These are phyloP conservation scores for Neodiprion virginianus DNA, from an alignment of 1,140 invertebrate genomes.

Conservation along the genomic window DNA sequence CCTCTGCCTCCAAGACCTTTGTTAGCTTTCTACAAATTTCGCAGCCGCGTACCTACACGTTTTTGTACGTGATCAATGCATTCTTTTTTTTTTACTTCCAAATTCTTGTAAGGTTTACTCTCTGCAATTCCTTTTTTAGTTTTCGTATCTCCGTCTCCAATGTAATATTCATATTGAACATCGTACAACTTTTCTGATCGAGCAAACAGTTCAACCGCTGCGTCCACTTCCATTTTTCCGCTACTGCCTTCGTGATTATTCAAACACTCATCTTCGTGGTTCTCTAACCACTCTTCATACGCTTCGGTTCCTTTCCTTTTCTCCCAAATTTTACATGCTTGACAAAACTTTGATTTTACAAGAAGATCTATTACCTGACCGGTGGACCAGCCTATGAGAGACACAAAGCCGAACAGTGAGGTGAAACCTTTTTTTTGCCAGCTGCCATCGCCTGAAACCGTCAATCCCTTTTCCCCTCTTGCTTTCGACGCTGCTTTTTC, in stretches of 20 bases:
- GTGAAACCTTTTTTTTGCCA: constrained; percentile 30
- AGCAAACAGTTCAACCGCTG: constrained; percentile 28
- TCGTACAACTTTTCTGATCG: constrained; percentile 18
- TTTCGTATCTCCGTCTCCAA: constrained; percentile 34
- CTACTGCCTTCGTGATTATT: constrained; percentile 26
- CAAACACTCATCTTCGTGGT: constrained; percentile 20
- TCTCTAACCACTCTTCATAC: constrained; percentile 18
- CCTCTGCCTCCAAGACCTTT: constrained; percentile 20
- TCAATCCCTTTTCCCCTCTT: constrained; percentile 24
- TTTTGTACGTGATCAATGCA: not conserved
- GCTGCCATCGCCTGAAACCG: constrained; percentile 30
- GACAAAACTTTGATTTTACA: constrained; percentile 27
- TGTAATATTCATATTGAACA: constrained; percentile 28
- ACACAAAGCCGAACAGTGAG: constrained; percentile 27
- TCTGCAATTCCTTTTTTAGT: constrained; percentile 27
- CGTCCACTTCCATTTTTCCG: constrained; percentile 33
- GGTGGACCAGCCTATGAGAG: constrained; percentile 12
- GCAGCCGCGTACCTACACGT: not conserved
- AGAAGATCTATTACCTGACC: constrained; percentile 25
- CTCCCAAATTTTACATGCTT: constrained; percentile 13
- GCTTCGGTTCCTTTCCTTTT: constrained; percentile 15
- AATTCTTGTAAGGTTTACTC: constrained; percentile 22
- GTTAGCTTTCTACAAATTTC: constrained; percentile 16
- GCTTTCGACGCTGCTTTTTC: constrained; percentile 24
- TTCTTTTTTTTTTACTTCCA: not conserved